A percentile compares a stretch with the other conserved stretches of the same genome.
Evolutionary conservation across 2,113 vertebrate genomes (phyloP).

Genomic region (Lasiurus cinereus): DNA sequence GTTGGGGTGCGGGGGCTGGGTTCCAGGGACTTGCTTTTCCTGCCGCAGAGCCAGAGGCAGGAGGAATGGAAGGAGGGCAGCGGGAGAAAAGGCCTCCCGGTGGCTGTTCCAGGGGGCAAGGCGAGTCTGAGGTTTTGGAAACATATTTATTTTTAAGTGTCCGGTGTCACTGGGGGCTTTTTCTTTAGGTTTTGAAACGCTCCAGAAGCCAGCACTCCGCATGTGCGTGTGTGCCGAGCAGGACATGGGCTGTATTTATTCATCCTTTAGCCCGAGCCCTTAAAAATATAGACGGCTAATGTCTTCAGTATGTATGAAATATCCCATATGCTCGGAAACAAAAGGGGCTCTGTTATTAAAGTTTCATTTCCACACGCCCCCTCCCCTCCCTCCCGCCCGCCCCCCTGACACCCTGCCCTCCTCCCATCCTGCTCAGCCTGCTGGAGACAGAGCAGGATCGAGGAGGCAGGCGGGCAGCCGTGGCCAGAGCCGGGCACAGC

Average conservation of each 20-base stretch:
- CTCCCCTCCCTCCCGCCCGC: constrained; percentile 86
- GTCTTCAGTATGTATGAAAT: constrained; percentile 93
- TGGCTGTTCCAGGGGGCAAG: constrained; percentile 11
- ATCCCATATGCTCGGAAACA: constrained; percentile 92
- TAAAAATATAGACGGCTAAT: constrained; percentile 91
- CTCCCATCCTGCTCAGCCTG: constrained; percentile 79
- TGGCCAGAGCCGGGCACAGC: constrained; percentile 68
- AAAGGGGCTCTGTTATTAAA: constrained; percentile 93
- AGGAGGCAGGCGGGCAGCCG: constrained; percentile 66
- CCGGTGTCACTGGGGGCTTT: constrained; percentile 60
- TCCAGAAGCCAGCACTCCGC: constrained; percentile 70
- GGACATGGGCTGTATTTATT: constrained; percentile 82
- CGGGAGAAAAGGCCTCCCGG: constrained; percentile 21
- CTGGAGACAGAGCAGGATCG: constrained; percentile 71
- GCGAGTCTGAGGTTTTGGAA: constrained; percentile 52
- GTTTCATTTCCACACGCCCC: constrained; percentile 89
- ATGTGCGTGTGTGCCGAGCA: constrained; percentile 72
- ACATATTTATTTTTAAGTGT: constrained; percentile 74
- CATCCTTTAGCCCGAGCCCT: constrained; percentile 81
- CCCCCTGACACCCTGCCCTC: constrained; percentile 86
- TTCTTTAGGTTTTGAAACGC: constrained; percentile 72
- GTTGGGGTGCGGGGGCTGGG: background rate
- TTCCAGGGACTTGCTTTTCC: background rate
- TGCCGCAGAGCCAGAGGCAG: background rate
- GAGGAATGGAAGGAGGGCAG: too few relatives aligned